Percentiles rank a stretch among this genome's conserved stretches.
Evolutionary conservation across 2,888 invertebrate species (phyloP).

Genomic region (Chalcis sispes): DNA sequence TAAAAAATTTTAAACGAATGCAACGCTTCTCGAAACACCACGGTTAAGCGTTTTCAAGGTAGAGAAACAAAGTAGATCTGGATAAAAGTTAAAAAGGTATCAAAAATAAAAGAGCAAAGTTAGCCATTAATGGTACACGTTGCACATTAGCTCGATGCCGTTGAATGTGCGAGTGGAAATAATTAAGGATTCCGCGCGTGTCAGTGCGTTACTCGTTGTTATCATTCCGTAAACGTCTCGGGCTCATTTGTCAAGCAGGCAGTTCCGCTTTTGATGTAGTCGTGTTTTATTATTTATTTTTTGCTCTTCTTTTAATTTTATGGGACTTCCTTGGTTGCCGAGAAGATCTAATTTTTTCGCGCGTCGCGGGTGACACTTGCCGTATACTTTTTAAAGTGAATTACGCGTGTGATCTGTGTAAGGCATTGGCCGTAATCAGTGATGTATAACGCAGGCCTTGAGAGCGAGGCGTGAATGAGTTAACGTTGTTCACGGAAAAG

Average conservation of each 20-base stretch:
- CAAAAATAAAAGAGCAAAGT: conserved; percentile 18
- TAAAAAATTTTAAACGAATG: too few species aligned
- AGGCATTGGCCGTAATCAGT: conserved; percentile 20
- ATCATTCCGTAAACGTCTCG: conserved; percentile 45
- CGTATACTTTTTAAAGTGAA: conserved; percentile 1
- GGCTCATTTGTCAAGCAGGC: conserved; percentile 33
- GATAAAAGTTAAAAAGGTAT: conserved; percentile 7
- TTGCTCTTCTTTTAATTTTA: neutral
- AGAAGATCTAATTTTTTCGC: conserved; percentile 1
- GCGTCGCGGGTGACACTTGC: neutral
- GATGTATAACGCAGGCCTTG: conserved; percentile 12
- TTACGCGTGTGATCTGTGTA: neutral
- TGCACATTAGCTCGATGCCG: conserved; percentile 2
- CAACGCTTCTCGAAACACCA: too few species aligned
- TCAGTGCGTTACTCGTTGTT: conserved; percentile 21
- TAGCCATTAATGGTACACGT: neutral
- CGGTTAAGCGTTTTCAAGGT: too few species aligned
- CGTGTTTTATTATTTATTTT: conserved; percentile 18
- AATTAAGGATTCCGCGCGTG: conserved; percentile 45
- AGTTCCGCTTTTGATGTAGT: conserved; percentile 37
- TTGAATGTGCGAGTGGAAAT: conserved; percentile 44
- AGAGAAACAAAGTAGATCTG: neutral
- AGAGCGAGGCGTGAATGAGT: neutral
- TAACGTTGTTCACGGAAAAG: conserved; percentile 6
- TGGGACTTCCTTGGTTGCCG: neutral